Base-by-base conservation (phyloP, 2,888 invertebrate species). In the Choristoneura rosaceana region DNA sequence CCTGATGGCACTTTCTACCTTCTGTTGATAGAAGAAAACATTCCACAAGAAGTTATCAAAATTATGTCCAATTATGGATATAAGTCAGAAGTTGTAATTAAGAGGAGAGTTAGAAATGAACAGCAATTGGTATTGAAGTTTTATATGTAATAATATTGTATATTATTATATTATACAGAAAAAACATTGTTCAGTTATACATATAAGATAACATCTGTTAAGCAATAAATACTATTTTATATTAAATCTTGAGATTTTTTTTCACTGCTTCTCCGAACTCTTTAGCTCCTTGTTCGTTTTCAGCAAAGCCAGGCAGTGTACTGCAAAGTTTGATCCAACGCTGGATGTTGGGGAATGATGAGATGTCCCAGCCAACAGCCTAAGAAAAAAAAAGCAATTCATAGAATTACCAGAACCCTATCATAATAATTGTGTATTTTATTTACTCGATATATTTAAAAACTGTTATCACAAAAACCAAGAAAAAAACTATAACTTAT, bases 1-100 rank as follows among this genome's bases (percentile, higher is more conserved):
- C 82, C 92, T 0, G 84, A 91, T 65, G 99, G 99, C 15, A 93
- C 97, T 3, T 97, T 99, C 89, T 99, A 99, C 89, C 93, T 99
- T 77, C 94, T 99, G 64, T 95, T 98, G 38, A 95, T 99, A 75
- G 96, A 97, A 90, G 98, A 99, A 87, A 99, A 99, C 94, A 95
- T 97, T 87, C 97, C 97, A 50, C 87, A 95, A 52, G 96, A 96
- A 84, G 96, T 99, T 67, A 92, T 95, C 70, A 80, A 92, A 60
- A 90, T 95, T 61, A 95, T 98, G 92, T 77, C 84, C 64, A 78
- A 83, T 34, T 83, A 95, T 66, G 95, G 96, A 50, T 97, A 97
- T 84, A 84, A 86, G 69, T 95, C 95, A 78, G 87, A 94, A 68
- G 92, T 95, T 74, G 93, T 98, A 69, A 90, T 96, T 74, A 95